phyloP scores from a whole-genome alignment of 1,140 invertebrate genomes.

The Marisa cornuarietis region DNA sequence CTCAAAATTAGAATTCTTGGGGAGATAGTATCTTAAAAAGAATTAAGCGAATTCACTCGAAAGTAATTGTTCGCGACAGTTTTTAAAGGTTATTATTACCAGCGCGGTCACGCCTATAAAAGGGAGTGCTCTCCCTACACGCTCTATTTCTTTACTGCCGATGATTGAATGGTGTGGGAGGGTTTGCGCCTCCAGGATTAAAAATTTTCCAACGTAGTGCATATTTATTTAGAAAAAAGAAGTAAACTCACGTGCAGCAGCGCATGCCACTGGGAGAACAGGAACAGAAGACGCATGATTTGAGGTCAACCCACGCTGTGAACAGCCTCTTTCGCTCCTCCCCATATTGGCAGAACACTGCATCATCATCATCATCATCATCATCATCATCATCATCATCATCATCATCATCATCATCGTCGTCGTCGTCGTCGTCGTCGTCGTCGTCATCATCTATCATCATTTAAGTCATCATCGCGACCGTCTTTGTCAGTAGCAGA shows the following conservation, averaged over 20 bases:
- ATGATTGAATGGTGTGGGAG: neutral
- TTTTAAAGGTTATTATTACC: neutral
- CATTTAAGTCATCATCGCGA: no score
- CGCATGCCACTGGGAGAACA: neutral
- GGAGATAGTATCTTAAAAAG: no score
- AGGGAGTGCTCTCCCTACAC: no score
- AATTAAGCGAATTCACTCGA: no score
- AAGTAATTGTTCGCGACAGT: neutral
- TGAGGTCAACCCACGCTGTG: slow-evolving; percentile 15
- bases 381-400: neutral
- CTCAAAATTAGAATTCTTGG: no score
- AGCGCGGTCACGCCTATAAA: neutral
- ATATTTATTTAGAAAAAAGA: neutral
- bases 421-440: no score
- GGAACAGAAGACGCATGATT: slow-evolving; percentile 12
- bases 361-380: slow-evolving; percentile 2
- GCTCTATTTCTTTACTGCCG: no score
- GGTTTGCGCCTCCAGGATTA: neutral
- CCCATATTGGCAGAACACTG: slow-evolving; percentile 1
- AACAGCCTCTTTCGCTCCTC: neutral
- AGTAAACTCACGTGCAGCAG: neutral
- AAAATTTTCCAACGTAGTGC: neutral
- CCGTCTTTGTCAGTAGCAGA: no score
- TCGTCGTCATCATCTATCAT: no score
- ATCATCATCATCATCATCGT: neutral